Evolutionary conservation across 2,797 vertebrate species (phyloP), one percentile per base, ranked within the genome.

Genomic region (Leontopithecus rosalia): DNA sequence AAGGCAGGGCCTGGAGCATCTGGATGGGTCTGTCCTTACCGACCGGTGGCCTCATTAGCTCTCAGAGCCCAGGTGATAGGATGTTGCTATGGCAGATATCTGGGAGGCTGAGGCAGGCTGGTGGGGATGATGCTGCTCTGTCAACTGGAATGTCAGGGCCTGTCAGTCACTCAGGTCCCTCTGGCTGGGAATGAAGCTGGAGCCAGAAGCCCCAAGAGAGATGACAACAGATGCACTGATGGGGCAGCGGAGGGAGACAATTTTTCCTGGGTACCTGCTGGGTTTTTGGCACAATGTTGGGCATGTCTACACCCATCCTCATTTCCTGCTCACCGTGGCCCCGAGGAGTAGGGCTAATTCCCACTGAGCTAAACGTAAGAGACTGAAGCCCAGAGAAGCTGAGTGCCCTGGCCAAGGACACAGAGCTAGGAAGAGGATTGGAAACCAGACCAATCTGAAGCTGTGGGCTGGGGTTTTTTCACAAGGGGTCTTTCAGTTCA

Each of bases 131-230:
- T 92, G 36, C 55, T 82, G 39, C 76, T 77, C 26, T 41, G 73
- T 95, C 52, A 64, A 76, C 58, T 83, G 24, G 88, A 55, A 76
- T 92, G 77, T 87, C 88, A 90, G 77, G 10, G 36, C 58, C 80
- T 1, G 33, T 77, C 91, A 75, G 67, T 94, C 88, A 46, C 52
- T 33, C 24, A 8, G 7, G 52, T 90, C 43, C 48, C 57, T 86
- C 70, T 64, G 92, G 48, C 90, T 70, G 46, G 50, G 81, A 89
- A 46, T 0, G n/a, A 73, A 96, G 82, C 94, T 90, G 58, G 46
- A 91, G 86, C 90, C 92, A 88, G 92, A 82, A 83, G 75, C 90
- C 92, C 79, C 36, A 24, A 30, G 93, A 64, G 91, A 86, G 85
- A 72, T 57, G 26, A 24, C 6, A 14, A 48, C 81, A 88, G 77